phyloP scores from a whole-genome alignment of 1,140 invertebrate genomes.

The Drosophila parvula region DNA sequence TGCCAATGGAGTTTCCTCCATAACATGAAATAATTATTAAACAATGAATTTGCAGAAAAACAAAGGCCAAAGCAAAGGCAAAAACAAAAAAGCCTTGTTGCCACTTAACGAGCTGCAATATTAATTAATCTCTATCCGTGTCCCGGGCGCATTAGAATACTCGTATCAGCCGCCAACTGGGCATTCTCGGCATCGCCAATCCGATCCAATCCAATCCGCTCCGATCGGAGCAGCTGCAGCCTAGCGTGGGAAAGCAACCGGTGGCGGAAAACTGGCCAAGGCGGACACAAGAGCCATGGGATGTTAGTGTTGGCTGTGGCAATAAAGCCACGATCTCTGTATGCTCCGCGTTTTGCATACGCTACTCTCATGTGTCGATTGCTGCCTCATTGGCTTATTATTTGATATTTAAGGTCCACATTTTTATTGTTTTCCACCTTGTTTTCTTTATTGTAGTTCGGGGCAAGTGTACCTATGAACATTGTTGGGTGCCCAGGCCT shows the following conservation, averaged over 20 bases:
- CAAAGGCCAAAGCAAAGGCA: neutral
- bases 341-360: conserved; percentile 11
- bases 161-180: conserved; percentile 43
- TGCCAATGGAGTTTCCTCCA: conserved; percentile 28
- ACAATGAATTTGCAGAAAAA: conserved; percentile 38
- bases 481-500: conserved; percentile 10
- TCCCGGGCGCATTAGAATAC: conserved; percentile 56
- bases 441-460: neutral
- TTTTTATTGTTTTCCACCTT: conserved; percentile 20
- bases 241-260: conserved; percentile 48
- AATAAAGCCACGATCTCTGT: conserved; percentile 21
- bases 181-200: conserved; percentile 50
- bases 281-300: conserved; percentile 28
- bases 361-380: conserved; percentile 27
- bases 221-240: conserved; percentile 52
- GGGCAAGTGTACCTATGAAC: conserved; percentile 29
- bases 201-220: conserved; percentile 10
- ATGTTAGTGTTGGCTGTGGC: conserved; percentile 20
- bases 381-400: conserved; percentile 27
- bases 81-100: conserved; percentile 2
- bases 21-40: conserved; percentile 19
- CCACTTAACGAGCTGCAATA: conserved; percentile 45
- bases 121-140: conserved; percentile 56
- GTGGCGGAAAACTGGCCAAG: conserved; percentile 43
- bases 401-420: conserved; percentile 41